Conservation (phyloP, 1,140 invertebrate species). For the Zaprionus davidi region DNA sequence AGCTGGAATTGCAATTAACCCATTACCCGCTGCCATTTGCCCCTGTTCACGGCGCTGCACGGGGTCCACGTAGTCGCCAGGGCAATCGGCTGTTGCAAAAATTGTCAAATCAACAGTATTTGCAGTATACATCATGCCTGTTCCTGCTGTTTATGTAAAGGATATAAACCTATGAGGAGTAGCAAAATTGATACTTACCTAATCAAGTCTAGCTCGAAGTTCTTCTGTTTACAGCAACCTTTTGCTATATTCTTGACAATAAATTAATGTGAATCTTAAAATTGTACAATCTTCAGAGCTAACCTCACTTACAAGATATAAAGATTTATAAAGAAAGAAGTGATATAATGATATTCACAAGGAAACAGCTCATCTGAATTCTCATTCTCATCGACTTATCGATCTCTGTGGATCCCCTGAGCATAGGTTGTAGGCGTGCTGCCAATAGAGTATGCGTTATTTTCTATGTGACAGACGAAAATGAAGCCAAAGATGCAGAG, state of each 20-base stretch:
- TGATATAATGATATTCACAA: no score
- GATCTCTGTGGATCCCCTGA: background rate
- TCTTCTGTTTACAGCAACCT: no score
- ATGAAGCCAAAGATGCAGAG: background rate
- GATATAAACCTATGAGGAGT: background rate
- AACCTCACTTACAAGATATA: no score
- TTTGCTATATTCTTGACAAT: no score
- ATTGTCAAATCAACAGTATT: slow-evolving; percentile 1
- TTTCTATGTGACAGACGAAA: background rate
- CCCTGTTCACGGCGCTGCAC: background rate
- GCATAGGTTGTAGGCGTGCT: background rate
- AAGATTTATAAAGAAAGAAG: no score
- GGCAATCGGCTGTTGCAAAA: slow-evolving; percentile 1
- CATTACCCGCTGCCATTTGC: slow-evolving; percentile 45
- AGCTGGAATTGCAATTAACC: slow-evolving; percentile 72
- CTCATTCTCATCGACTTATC: background rate
- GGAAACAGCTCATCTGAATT: no score
- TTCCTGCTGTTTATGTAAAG: background rate
- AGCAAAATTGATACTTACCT: no score
- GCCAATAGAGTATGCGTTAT: background rate
- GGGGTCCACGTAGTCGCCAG: background rate
- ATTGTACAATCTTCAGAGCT: no score
- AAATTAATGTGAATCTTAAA: no score
- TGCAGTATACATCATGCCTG: background rate
- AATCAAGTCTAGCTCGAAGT: no score